Base-by-base conservation (phyloP, 30 jellyfish, hydroid and myxozoan genomes). In the Catostylus mosaicus region DNA sequence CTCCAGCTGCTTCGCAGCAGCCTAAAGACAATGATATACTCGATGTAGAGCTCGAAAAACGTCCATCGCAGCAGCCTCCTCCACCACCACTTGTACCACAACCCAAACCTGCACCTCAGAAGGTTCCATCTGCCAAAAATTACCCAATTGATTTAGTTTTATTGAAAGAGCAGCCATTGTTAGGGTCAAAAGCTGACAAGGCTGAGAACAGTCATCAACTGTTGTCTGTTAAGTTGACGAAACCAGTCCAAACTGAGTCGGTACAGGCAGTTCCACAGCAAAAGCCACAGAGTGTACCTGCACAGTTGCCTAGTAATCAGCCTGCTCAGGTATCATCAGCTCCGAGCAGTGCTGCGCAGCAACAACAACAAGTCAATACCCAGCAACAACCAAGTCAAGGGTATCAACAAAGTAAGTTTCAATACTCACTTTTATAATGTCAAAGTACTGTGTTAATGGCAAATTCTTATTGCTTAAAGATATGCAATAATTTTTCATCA, bases 41-140 rank as follows among this genome's bases (percentile, higher is more conserved):
- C 34, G 88, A 76, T 24, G 30, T 76, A 11, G 59, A 76, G 65
- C 88, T 76, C 22, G 88, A 76, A 29, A 33, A 57, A 26, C 88
- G 88, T 33, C 88, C 88, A 18, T 33, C 54, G 32, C 12, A 33
- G n/a, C 77, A 23, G n/a, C 29, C 62, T 27, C 24, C 91, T 64
- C 64, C 31, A 45, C 73, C 90, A 1, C 75, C 79, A 63, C 23
- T 24, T 3, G 82, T 19, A 11, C 47, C 82, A 22, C 66, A 23
- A 24, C 85, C 86, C 10, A 85, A 38, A 18, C 68, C 92, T 43
- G 86, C 61, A 7, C 86, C 92, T 10, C 88, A 77, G 68, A 82
- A 82, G 78, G 73, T 82, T 1, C 92, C 92, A 1, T 82, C 92
- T 26, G 95, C 88, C 5, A 84, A 84, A 37, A 73, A 84, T 62